phyloP scores from a whole-genome alignment of 2,113 vertebrate genomes.

The Siniperca knerii region DNA sequence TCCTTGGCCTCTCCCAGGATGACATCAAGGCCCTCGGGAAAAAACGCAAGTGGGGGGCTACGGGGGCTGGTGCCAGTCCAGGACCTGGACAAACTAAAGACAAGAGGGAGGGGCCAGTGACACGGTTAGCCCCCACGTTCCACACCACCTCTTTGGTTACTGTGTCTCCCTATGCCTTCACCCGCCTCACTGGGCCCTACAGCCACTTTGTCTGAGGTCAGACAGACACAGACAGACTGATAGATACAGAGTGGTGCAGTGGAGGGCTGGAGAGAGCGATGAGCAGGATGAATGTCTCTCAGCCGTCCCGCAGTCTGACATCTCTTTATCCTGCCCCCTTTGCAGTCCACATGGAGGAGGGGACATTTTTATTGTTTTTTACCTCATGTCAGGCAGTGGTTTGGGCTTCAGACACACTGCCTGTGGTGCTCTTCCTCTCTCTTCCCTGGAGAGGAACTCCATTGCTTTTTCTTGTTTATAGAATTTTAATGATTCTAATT shows the following conservation, averaged over 20 bases:
- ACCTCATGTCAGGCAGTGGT: conserved; percentile 89
- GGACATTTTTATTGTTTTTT: conserved; percentile 84
- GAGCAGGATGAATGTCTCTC: conserved; percentile 71
- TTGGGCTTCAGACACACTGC: conserved; percentile 83
- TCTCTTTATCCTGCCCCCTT: conserved; percentile 73
- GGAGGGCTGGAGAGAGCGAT: conserved; percentile 61
- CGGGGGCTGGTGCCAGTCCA: conserved; percentile 80
- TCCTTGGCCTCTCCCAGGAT: conserved; percentile 91
- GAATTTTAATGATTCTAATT: conserved; percentile 88
- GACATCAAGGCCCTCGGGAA: conserved; percentile 93
- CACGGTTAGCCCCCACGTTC: conserved; percentile 90
- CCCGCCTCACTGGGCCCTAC: conserved; percentile 97
- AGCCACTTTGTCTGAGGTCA: conserved; percentile 92
- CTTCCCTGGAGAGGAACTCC: conserved; percentile 81
- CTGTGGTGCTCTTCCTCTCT: conserved; percentile 88
- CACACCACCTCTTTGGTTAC: conserved; percentile 94
- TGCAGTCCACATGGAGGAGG: conserved; percentile 63
- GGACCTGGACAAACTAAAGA: conserved; percentile 86
- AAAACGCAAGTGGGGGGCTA: conserved; percentile 94
- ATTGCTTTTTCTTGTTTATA: conserved; percentile 86
- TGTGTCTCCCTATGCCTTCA: conserved; percentile 96
- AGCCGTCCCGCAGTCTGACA: conserved; percentile 64
- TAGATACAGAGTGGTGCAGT: conserved; percentile 67
- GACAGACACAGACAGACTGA: conserved; percentile 53
- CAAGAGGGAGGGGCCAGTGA: conserved; percentile 85